These are phyloP conservation scores for Tryphoninae sp. DNA, from an alignment of 2,888 invertebrate genomes.

Conservation along the genomic window DNA sequence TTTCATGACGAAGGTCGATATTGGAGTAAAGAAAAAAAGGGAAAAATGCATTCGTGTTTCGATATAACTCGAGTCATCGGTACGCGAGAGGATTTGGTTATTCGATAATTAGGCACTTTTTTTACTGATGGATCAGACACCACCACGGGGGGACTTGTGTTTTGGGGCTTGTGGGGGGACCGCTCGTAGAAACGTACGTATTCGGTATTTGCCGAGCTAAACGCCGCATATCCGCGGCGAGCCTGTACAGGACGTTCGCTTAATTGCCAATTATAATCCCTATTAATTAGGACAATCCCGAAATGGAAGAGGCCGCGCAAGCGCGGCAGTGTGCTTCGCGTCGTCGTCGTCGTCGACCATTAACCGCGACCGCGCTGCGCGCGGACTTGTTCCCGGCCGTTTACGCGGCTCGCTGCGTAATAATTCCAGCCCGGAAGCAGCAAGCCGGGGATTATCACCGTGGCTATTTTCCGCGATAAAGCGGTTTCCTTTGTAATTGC, in stretches of 20 bases:
- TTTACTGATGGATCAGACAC: background rate
- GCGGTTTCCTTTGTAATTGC: conserved; percentile 79
- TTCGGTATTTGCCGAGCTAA: conserved; percentile 35
- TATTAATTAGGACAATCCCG: conserved; percentile 78
- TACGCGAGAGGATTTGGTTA: background rate
- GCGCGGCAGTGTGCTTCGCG: conserved; percentile 17
- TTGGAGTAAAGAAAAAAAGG: background rate
- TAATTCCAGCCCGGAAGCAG: conserved; percentile 70
- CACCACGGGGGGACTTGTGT: background rate
- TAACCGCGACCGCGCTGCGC: conserved; percentile 69
- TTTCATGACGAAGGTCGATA: conserved; percentile 35
- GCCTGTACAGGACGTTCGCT: conserved; percentile 56
- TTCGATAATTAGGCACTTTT: background rate
- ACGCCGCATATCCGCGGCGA: conserved; percentile 6
- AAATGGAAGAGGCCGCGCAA: conserved; percentile 70
- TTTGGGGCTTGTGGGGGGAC: background rate
- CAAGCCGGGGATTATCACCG: conserved; percentile 75
- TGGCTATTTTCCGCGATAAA: conserved; percentile 76
- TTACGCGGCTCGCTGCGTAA: conserved; percentile 75
- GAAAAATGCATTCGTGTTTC: background rate
- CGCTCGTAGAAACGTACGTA: background rate
- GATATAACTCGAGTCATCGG: background rate
- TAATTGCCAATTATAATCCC: conserved; percentile 79
- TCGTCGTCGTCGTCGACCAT: conserved; percentile 66
- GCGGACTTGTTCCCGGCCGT: conserved; percentile 69